Evolutionary conservation across 2,888 invertebrate species (phyloP), one percentile per base, ranked within the genome.

Genomic region (Metalampra italica): DNA sequence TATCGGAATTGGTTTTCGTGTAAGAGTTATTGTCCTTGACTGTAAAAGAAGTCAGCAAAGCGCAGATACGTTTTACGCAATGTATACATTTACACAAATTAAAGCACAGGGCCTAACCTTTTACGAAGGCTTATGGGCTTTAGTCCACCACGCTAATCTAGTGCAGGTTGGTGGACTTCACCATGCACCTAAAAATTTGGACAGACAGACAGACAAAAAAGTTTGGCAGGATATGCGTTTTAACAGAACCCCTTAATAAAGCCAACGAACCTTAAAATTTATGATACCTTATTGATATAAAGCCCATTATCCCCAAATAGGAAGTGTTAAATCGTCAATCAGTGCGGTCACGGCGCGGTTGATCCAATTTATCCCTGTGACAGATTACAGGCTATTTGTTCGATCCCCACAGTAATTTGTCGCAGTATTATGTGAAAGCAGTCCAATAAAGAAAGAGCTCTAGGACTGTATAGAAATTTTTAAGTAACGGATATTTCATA

Each of bases 301-400:
- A 22, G 22, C 5, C 22, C 22, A 22, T 22, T 22, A n/a, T n/a
- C n/a, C 22, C 34, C 34, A 34, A 11, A 34, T 7, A 34, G 9
- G 34, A 34, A 11, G 9, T 37, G 11, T 37, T 13, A 13, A 37
- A 37, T 22, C 37, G 11, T 38, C 29, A n/a, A 37, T 38, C 9
- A 38, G 14, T 7, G 37, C n/a, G 30, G 29, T n/a, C 43, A 34
- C 42, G 45, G 29, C 40, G 46, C 40, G 46, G 46, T 22, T 15
- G 49, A 47, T 52, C 49, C 57, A 53, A 45, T 57, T 55, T 49
- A 48, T 50, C 52, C 43, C 15, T 43, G 41, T 36, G 51, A 54
- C 47, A 53, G 53, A 57, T 55, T 52, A 55, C 45, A 45, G 7
- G 53, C 53, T 51, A 56, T 57, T 56, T 51, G 54, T 52, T 46